These are phyloP conservation scores for Bufo gargarizans DNA, from an alignment of 2,113 vertebrate genomes.

Conservation along the genomic window DNA sequence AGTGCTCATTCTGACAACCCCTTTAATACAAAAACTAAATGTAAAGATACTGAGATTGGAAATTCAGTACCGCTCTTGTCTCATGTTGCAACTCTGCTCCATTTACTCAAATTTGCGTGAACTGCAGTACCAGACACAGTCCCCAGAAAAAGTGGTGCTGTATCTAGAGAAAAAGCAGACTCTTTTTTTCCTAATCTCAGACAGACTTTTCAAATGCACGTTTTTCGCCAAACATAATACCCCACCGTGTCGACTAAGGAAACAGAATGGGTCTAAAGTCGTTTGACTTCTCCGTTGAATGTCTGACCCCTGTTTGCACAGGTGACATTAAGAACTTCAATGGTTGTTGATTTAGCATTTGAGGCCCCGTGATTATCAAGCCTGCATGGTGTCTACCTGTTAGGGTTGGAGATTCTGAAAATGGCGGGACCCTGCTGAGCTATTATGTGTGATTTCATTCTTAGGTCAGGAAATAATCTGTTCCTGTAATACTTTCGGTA, in stretches of 20 bases:
- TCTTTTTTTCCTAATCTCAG: neutral
- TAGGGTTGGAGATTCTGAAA: conserved; percentile 28
- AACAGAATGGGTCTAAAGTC: neutral
- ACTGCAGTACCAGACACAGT: neutral
- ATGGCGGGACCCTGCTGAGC: conserved; percentile 50
- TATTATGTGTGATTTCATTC: conserved; percentile 58
- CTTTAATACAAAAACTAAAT: too few species aligned
- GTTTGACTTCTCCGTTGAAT: neutral
- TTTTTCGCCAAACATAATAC: neutral
- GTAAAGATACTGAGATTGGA: too few species aligned
- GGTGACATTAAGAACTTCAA: neutral
- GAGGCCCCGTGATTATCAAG: conserved; percentile 19
- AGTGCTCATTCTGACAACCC: too few species aligned
- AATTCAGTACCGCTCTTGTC: too few species aligned
- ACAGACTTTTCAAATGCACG: neutral
- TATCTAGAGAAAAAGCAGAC: neutral
- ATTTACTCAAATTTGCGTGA: too few species aligned
- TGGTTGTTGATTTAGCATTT: neutral
- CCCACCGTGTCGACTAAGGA: neutral
- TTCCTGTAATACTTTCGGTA: conserved; percentile 57
- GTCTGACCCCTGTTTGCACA: conserved; percentile 40
- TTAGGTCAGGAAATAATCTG: conserved; percentile 56
- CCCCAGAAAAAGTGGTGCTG: neutral
- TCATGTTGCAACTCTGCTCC: too few species aligned
- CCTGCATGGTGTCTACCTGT: conserved; percentile 51